Base-by-base conservation (phyloP, 2,113 vertebrate species). In the Ciconia stormi region DNA sequence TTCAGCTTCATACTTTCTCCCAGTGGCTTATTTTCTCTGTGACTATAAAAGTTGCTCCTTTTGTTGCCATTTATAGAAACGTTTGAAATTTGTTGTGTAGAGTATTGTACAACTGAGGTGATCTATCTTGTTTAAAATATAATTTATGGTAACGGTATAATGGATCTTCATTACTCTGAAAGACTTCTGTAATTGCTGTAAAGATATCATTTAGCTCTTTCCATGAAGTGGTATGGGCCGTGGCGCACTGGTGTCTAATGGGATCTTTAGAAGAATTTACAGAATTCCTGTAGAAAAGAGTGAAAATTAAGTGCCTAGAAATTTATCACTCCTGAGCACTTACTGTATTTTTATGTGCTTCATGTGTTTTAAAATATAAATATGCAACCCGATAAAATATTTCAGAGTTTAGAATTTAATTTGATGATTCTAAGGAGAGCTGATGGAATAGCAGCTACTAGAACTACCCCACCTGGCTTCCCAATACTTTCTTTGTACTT, bases 301-400 rank as follows among this genome's bases (percentile, higher is more conserved):
- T 78, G n/a, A 78, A 83, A 89, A 83, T 38, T 27, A 83, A 92
- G 63, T 95, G 89, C 87, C 89, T 94, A 79, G 38, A 71, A 76
- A 59, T 83, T 82, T 11, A 55, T 81, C 1, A 3, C 10, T 32
- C 7, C 16, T 77, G 22, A 92, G 55, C 4, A 56, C 16, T 85
- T 65, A 9, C 7, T 65, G 14, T 80, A 65, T 82, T 87, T 79
- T 87, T 90, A 52, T 87, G 52, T 89, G 34, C 38, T 93, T 81
- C 17, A 36, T 58, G 32, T 84, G 36, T 67, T 90, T 92, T 59
- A 52, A 78, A 82, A 27, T 55, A 30, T 52, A 89, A 66, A 73
- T 81, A 16, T 36, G 19, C 25, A 59, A 42, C 50, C 11, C 5
- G 4, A 27, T 38, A 49, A 52, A 56, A 7, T 85, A 63, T 70